Evolutionary conservation across 2,888 invertebrate species (phyloP), one percentile per base, ranked within the genome.

Genomic region (Ceriagrion tenellum): DNA sequence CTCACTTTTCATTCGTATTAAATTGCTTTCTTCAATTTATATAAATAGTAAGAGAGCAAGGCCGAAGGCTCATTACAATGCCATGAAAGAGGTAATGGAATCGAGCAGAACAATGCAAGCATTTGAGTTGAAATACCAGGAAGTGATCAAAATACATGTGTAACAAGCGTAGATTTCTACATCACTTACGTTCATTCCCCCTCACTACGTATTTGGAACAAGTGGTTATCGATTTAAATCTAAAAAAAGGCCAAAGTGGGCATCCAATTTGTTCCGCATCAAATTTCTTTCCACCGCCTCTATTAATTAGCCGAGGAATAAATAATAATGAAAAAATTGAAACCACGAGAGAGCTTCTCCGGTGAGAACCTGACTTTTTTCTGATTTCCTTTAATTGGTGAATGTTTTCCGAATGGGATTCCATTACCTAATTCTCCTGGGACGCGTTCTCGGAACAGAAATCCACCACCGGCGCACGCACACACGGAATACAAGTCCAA

Each of bases 381-480:
- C 81, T 30, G 81, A 81, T 81, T 81, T 81, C 35, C 81, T 81
- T 81, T 81, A 81, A 81, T 81, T 81, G 81, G 81, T 13, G 35
- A 81, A 81, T 81, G 81, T 81, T 81, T 81, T 81, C 81, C 69
- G 35, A 81, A 81, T 35, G 81, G 81, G 81, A 81, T 81, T 81
- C 81, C 81, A 81, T 81, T 81, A 81, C 81, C 81, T 81, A 81
- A 81, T 81, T 81, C 81, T 81, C 81, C 81, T 3, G 81, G 81
- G 81, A 81, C 35, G n/a, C 30, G 30, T 35, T 81, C n/a, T 35
- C 26, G 81, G 81, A 35, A 23, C 35, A 26, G 81, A 81, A 81
- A 81, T 35, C 81, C 30, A 81, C 81, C 81, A 81, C 81, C 81
- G 18, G 4, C 13, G 18, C 18, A 35, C 35, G 26, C 30, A 81